Base-by-base conservation (phyloP, 2,797 vertebrate genomes). In the Esox masquinongy region DNA sequence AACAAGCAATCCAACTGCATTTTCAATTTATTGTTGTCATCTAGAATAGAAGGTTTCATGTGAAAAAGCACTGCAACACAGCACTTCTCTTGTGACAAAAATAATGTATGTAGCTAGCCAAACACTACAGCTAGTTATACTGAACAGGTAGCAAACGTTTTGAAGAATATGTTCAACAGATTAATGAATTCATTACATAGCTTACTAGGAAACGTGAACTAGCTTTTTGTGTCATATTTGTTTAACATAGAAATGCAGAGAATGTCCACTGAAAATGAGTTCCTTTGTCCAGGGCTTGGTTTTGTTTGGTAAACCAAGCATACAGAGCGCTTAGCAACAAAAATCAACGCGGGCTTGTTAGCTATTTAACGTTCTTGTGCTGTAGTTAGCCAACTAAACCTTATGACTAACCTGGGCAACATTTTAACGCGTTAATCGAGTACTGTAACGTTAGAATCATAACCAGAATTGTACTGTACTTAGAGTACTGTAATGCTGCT, bases 271-370 rank as follows among this genome's bases (percentile, higher is more conserved):
- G 43, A 8, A 53, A 19, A 53, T n/a, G 1, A 53, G 4, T 61
- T 24, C 4, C 56, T 24, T 3, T 8, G 0, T 8, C 56, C 22
- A 24, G n/a, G n/a, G n/a, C n/a, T 59, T 0, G 4, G 72, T 72
- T 83, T 80, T 82, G 82, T 84, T 90, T 79, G 68, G 56, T 78
- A 80, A 80, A 73, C 64, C 70, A 69, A 56, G 64, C 66, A 75
- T 51, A 53, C 70, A 80, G 53, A 66, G 74, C 84, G 78, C 93
- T 83, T 92, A 88, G 92, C 88, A 92, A 92, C 92, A 50, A 74
- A 22, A 79, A 22, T 4, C 73, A 80, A 86, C 85, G 84, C 6
- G 34, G 26, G 53, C 4, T 68, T 7, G 51, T 14, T 69, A 26
- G 4, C 29, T 31, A 72, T 17, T 8, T 17, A 29, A 43, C 12